These are phyloP conservation scores for Acridotheres tristis DNA, from an alignment of 2,797 vertebrate species.

Conservation along the genomic window DNA sequence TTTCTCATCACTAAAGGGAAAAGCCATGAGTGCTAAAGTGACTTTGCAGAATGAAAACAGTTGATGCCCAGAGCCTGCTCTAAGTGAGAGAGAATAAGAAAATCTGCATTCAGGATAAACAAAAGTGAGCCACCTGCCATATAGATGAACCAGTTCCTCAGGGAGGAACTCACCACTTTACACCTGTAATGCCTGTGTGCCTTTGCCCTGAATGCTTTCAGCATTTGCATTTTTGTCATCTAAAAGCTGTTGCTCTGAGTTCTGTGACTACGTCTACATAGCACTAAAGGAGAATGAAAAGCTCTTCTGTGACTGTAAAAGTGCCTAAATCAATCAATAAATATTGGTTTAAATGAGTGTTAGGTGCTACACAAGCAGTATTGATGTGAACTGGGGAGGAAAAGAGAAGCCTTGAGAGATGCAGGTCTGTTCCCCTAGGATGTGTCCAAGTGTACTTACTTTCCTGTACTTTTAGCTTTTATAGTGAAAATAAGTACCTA, in stretches of 20 bases:
- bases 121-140: not conserved
- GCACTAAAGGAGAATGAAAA: not conserved
- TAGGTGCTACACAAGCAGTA: not conserved
- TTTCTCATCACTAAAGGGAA: not conserved
- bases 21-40: not conserved
- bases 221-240: not conserved
- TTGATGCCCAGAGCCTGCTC: not conserved
- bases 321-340: slow-evolving; percentile 11
- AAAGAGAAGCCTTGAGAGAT: not conserved
- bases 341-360: slow-evolving; percentile 18
- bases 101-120: not conserved
- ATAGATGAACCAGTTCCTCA: not conserved
- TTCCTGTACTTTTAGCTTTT: not conserved
- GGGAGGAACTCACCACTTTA: not conserved
- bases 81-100: not conserved
- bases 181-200: not conserved
- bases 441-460: not conserved
- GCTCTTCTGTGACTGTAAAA: not conserved
- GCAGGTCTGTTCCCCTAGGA: not conserved
- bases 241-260: not conserved
- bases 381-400: not conserved
- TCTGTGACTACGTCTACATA: not conserved
- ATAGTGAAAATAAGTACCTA: not conserved
- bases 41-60: not conserved
- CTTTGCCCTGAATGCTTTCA: not conserved